Conservation (phyloP, 2,888 invertebrate genomes). For the Pocota personata region DNA sequence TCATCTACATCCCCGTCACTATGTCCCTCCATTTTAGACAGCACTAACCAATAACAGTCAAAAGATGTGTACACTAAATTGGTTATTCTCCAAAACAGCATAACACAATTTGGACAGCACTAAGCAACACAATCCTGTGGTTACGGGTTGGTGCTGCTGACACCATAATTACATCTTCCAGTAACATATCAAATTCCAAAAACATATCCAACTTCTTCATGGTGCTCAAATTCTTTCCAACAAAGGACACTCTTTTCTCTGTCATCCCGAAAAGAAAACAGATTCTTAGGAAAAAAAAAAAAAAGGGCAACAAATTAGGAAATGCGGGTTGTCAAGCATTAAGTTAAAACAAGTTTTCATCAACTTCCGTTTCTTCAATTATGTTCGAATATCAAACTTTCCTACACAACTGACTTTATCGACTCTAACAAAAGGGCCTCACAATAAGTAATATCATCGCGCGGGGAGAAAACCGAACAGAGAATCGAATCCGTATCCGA, state of each 20-base stretch:
- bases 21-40: background rate
- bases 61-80: conserved; percentile 6
- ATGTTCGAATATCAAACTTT: conserved; percentile 51
- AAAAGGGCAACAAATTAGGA: conserved; percentile 30
- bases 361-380: conserved; percentile 56
- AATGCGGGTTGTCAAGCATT: conserved; percentile 53
- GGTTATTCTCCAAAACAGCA: background rate
- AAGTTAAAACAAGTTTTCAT: conserved; percentile 58
- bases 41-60: background rate
- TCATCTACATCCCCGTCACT: too few relatives aligned
- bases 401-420: conserved; percentile 39
- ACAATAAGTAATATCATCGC: conserved; percentile 4
- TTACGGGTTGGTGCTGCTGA: background rate
- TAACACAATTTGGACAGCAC: conserved; percentile 13
- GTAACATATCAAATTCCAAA: conserved; percentile 18
- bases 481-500: conserved; percentile 1
- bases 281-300: background rate
- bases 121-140: background rate
- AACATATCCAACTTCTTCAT: background rate
- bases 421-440: conserved; percentile 15
- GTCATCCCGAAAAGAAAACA: background rate
- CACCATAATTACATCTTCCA: conserved; percentile 31
- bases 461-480: background rate
- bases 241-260: conserved; percentile 5
- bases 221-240: background rate